Base-by-base conservation (phyloP, 2,113 vertebrate genomes). In the Phycodurus eques region DNA sequence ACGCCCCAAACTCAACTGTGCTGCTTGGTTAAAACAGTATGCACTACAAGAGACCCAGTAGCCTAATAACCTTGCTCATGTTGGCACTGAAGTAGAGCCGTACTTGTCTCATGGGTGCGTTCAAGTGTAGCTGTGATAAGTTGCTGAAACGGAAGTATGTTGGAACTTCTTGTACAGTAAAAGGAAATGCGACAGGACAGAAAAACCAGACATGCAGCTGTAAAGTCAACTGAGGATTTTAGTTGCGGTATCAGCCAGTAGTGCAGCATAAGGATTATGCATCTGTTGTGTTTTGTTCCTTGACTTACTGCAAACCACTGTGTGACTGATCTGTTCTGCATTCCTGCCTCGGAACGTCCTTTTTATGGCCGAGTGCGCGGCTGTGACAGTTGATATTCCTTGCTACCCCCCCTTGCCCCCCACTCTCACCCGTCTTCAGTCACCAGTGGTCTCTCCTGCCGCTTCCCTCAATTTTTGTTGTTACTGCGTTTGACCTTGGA, bases 251-350 rank as follows among this genome's bases (percentile, higher is more conserved):
- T 33, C 5, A 13, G 13, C 56, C 22, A 12, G 27, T 15, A 31
- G 27, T 17, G 59, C 31, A 31, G 3, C 35, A 35, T 15, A 64
- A 53, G 78, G 80, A 85, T 88, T 85, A 85, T 68, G 78, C 89
- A 90, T 87, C 84, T 91, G 89, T 74, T 88, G 80, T 69, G 68
- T 75, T 72, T 79, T 83, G 84, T 74, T 73, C 71, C 73, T 67
- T 39, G 19, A 43, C 61, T 56, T 68, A 83, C 77, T 57, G 64
- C 77, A 76, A 75, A 78, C 79, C 71, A 35, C 78, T 80, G 85
- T 79, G 76, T 81, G 74, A 76, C 77, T 75, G 83, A 89, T 90
- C 85, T 78, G 84, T 89, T 89, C 87, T 83, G 87, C 88, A 91
- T 91, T 92, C 90, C 78, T 86, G 79, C 62, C 79, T 76, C 82